phyloP scores from a whole-genome alignment of 1,140 invertebrate genomes.

The Drosophila saltans region DNA sequence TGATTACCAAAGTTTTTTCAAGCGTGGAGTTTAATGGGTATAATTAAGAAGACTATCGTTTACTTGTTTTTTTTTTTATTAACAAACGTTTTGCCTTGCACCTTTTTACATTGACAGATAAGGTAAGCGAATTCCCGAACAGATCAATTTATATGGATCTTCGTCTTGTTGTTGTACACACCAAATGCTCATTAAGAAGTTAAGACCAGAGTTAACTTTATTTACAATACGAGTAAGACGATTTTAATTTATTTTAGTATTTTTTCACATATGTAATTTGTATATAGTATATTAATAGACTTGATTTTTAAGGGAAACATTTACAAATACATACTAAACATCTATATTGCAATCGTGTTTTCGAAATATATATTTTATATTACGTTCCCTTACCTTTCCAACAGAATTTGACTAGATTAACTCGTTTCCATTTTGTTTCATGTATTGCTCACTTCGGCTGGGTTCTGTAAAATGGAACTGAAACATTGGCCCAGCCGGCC shows the following conservation, averaged over 20 bases:
- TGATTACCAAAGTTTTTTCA: too few relatives aligned
- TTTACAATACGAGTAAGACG: conserved; percentile 59
- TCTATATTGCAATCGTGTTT: conserved; percentile 67
- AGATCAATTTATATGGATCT: conserved; percentile 18
- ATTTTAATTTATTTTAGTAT: conserved; percentile 39
- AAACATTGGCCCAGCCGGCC: conserved; percentile 13
- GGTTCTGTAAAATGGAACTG: conserved; percentile 2
- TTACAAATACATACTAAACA: conserved; percentile 42
- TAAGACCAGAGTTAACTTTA: conserved; percentile 49
- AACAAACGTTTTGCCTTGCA: conserved; percentile 56
- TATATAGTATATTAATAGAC: conserved; percentile 53
- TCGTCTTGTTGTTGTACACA: conserved; percentile 61
- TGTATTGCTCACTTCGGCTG: conserved; percentile 1
- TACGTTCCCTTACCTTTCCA: conserved; percentile 1
- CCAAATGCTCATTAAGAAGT: conserved; percentile 65
- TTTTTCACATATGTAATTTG: conserved; percentile 31
- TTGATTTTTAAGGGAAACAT: conserved; percentile 42
- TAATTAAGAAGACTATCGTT: too few relatives aligned
- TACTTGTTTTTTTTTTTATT: conserved; percentile 62
- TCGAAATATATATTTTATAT: conserved; percentile 28
- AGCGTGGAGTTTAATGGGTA: too few relatives aligned
- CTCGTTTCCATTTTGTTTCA: conserved; percentile 36
- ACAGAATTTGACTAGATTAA: conserved; percentile 65
- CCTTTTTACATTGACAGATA: conserved; percentile 10
- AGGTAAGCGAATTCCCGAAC: conserved; percentile 27